phyloP scores from a whole-genome alignment of 2,888 invertebrate genomes.

The Pammene aurita region DNA sequence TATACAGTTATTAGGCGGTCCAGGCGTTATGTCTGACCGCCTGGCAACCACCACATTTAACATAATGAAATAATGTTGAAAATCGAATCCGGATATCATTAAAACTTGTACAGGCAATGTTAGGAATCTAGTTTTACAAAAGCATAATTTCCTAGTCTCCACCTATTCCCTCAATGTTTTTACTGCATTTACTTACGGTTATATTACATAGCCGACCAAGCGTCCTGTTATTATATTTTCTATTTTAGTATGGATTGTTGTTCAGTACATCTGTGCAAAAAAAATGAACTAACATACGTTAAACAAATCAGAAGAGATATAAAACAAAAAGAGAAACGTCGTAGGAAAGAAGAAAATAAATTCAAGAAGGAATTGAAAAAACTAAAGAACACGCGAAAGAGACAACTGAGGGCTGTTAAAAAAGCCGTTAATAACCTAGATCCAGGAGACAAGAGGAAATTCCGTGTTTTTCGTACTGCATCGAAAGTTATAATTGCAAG shows the following conservation, averaged over 20 bases:
- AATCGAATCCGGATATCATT: not conserved
- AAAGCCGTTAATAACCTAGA: constrained; percentile 3
- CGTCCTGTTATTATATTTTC: not conserved
- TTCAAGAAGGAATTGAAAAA: constrained; percentile 5
- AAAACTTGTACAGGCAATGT: too few relatives aligned
- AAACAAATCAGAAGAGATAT: constrained; percentile 11
- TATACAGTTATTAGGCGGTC: not conserved
- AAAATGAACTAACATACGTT: constrained; percentile 1
- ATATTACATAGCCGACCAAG: too few relatives aligned
- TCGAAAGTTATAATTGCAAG: constrained; percentile 13
- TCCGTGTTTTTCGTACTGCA: constrained; percentile 9
- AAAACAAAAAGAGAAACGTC: not conserved
- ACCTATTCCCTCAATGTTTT: too few relatives aligned
- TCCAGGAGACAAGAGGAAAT: not conserved
- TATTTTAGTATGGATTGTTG: constrained; percentile 2
- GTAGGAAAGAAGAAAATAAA: not conserved
- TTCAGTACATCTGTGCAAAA: constrained; percentile 3
- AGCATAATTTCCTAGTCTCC: too few relatives aligned
- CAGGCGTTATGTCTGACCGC: not conserved
- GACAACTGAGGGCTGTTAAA: not conserved
- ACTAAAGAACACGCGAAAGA: not conserved
- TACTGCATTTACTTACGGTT: too few relatives aligned
- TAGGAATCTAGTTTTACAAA: too few relatives aligned
- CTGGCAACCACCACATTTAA: not conserved
- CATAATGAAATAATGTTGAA: not conserved